A percentile compares a stretch with the other conserved stretches of the same genome.
Evolutionary conservation across 2,113 vertebrate species (phyloP).

Genomic region (Galeopterus variegatus): DNA sequence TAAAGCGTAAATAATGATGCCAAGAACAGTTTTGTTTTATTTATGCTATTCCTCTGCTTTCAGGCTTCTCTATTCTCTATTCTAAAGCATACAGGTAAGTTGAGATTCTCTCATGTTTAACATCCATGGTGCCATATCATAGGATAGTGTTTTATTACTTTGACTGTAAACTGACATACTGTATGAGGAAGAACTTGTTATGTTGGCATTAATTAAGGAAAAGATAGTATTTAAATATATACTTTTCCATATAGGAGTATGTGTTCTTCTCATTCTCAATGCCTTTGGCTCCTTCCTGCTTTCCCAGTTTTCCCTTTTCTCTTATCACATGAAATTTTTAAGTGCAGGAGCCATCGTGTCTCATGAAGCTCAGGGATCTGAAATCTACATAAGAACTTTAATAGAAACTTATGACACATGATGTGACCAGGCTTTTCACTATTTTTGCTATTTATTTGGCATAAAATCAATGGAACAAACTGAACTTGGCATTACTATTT

Average conservation of each 20-base stretch:
- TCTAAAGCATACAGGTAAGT: neutral
- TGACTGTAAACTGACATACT: neutral
- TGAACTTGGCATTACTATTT: slow-evolving; percentile 86
- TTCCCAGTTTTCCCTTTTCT: neutral
- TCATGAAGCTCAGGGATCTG: slow-evolving; percentile 1
- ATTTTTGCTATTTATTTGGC: slow-evolving; percentile 82
- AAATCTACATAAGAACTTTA: slow-evolving; percentile 71
- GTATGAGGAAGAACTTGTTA: neutral
- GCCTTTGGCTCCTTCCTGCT: neutral
- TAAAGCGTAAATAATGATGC: neutral
- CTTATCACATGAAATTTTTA: neutral
- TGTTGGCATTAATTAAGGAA: neutral
- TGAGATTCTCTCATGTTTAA: neutral
- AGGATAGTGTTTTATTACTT: neutral
- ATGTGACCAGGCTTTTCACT: slow-evolving; percentile 71
- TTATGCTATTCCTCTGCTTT: neutral
- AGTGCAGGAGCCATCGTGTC: neutral
- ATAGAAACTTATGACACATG: slow-evolving; percentile 74
- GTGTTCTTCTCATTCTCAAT: neutral
- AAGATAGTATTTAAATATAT: neutral
- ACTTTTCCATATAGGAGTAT: neutral
- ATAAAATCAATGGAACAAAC: slow-evolving; percentile 81
- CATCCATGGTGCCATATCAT: neutral
- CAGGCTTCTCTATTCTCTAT: neutral
- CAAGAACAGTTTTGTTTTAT: neutral